A percentile compares a stretch with the other conserved stretches of the same genome.
phyloP scores from a whole-genome alignment of 2,113 vertebrate species.

The Mesembrinibis cayennensis region DNA sequence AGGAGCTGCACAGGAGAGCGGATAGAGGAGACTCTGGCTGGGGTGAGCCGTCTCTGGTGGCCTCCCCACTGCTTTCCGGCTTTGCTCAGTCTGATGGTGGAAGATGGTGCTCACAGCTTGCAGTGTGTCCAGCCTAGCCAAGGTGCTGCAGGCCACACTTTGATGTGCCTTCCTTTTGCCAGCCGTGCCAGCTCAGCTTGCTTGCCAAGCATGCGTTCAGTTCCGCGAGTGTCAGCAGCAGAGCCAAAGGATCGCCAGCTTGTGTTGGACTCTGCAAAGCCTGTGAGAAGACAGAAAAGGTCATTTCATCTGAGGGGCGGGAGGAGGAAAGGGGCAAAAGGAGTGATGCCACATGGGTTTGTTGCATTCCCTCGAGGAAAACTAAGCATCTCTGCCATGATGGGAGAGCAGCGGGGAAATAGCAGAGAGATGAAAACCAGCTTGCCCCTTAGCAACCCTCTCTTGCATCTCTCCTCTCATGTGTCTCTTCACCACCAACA shows the following conservation, averaged over 20 bases:
- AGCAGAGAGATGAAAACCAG: not conserved
- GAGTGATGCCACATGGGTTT: not conserved
- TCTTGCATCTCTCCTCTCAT: not conserved
- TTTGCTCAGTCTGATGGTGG: not conserved
- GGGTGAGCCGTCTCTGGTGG: not conserved
- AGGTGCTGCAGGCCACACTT: not conserved
- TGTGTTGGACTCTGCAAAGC: not conserved
- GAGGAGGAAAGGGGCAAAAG: not conserved
- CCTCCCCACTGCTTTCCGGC: not conserved
- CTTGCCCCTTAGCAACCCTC: not conserved
- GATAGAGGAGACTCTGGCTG: rapidly evolving
- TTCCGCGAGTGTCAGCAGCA: not conserved
- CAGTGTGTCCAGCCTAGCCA: not conserved
- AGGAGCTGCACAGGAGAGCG: not conserved
- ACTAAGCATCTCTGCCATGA: not conserved
- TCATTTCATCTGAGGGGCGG: not conserved
- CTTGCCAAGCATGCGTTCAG: not conserved
- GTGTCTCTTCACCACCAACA: not conserved
- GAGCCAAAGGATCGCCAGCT: not conserved
- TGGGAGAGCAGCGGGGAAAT: not conserved
- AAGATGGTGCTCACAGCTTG: not conserved
- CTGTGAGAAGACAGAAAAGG: not conserved
- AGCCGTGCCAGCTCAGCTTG: not conserved
- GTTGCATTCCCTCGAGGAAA: not conserved
- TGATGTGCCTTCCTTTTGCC: not conserved